Base-by-base conservation (phyloP, 2,888 invertebrate species). In the Carcina quercana region DNA sequence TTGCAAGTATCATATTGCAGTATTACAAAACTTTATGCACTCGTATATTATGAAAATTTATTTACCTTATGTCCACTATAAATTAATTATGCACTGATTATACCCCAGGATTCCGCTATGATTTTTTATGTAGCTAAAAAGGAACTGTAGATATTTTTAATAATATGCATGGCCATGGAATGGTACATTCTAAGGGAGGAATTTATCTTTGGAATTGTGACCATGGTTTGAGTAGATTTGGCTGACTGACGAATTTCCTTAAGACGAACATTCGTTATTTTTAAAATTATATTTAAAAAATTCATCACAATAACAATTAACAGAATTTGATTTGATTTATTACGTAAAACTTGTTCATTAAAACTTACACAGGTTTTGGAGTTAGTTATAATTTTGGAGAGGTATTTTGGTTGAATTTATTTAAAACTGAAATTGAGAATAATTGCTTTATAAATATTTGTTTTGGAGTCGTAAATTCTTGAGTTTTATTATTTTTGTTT, bases 111-210 rank as follows among this genome's bases (percentile, higher is more conserved):
- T 62, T 54, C 63, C 55, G 73, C 72, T 69, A 58, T 64, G 54
- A 40, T 52, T 60, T 62, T 68, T 67, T 69, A 52, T 68, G 69
- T 68, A 50, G 70, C 68, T 67, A 68, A 64, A 59, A 62, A 51
- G 40, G 55, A 49, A 61, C 53, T 60, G 68, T 76, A 71, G 70
- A 59, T 22, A 55, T 54, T 63, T 64, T 68, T 60, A 49, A 58
- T 57, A 59, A 54, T 67, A 54, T 78, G 82, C 82, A 82, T 82
- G 82, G 78, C 73, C 64, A 72, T 65, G 74, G 73, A 74, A 76
- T 74, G 78, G 57, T 56, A 54, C 39, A 45, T 47, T 45, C 50
- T 49, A 42, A 50, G 53, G 47, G 37, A 38, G 42, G 43, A 42
- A 41, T 29, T 47, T 36, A 39, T 50, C 46, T 39, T 39, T 37